Percentiles rank a stretch among this genome's conserved stretches.
Evolutionary conservation across 2,888 invertebrate genomes (phyloP).

Genomic region (Agonopterix arenella): DNA sequence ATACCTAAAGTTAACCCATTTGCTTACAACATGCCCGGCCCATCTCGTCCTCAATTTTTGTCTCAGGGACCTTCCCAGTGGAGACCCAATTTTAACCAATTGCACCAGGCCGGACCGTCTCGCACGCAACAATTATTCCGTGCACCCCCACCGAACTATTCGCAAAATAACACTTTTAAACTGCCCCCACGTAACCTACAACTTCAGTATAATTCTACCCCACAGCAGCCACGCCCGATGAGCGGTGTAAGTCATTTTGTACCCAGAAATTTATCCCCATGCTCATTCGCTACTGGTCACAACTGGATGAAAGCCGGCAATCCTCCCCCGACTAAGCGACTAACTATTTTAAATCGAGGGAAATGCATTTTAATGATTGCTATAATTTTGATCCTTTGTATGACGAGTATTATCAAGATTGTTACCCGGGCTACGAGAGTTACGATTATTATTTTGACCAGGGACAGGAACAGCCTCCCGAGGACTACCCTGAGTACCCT

Average conservation of each 20-base stretch:
- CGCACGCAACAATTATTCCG: slow-evolving; percentile 4
- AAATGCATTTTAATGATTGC: background rate
- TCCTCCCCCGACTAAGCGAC: background rate
- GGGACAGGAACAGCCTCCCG: too few species aligned
- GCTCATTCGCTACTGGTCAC: background rate
- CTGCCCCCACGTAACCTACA: background rate
- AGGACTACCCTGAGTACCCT: too few species aligned
- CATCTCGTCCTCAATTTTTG: background rate
- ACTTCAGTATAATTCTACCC: too few species aligned
- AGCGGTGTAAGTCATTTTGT: background rate
- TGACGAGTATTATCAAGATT: too few species aligned
- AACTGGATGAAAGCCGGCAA: background rate
- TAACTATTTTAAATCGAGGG: background rate
- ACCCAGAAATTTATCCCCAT: background rate
- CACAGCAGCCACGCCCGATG: background rate
- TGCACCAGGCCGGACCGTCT: background rate
- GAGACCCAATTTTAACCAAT: too few species aligned
- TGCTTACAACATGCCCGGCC: background rate
- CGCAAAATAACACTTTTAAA: slow-evolving; percentile 1
- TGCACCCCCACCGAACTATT: slow-evolving; percentile 1
- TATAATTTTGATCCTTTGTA: background rate
- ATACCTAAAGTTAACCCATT: background rate
- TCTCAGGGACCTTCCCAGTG: background rate
- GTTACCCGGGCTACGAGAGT: too few species aligned
- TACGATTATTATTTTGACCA: too few species aligned